A percentile compares a stretch with the other conserved stretches of the same genome.
These are phyloP conservation scores for Endomychus coccineus DNA, from an alignment of 2,888 invertebrate genomes.

Conservation along the genomic window DNA sequence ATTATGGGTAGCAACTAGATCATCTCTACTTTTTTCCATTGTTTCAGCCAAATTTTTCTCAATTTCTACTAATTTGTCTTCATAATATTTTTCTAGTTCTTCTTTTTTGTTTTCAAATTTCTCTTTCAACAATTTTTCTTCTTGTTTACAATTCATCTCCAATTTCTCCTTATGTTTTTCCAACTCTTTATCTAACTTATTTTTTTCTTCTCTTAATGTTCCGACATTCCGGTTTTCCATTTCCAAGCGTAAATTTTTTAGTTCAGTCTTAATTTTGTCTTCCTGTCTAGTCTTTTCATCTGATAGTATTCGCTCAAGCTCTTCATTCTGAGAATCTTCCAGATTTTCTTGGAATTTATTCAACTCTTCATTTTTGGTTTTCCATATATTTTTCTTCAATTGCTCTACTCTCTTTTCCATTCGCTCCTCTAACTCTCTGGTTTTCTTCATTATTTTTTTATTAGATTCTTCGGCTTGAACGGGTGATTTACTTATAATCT, in stretches of 20 bases:
- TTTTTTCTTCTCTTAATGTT: constrained; percentile 34
- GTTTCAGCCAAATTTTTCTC: constrained; percentile 49
- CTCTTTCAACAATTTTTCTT: constrained; percentile 36
- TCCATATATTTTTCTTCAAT: constrained; percentile 52
- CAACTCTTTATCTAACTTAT: constrained; percentile 43
- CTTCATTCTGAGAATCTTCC: constrained; percentile 40
- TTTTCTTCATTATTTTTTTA: constrained; percentile 24
- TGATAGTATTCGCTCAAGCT: constrained; percentile 49
- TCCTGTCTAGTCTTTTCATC: constrained; percentile 37
- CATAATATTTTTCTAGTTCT: constrained; percentile 46
- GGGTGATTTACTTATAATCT: constrained; percentile 12
- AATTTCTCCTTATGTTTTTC: constrained; percentile 45
- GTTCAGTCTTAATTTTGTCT: constrained; percentile 36
- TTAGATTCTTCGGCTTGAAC: constrained; percentile 19
- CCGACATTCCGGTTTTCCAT: constrained; percentile 44
- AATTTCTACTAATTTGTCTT: constrained; percentile 47
- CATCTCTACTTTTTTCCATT: constrained; percentile 42
- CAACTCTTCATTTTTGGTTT: constrained; percentile 41
- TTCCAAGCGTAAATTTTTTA: constrained; percentile 48
- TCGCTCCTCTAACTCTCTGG: constrained; percentile 29
- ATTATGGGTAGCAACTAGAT: constrained; percentile 50
- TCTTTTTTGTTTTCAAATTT: constrained; percentile 37
- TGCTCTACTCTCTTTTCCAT: constrained; percentile 49
- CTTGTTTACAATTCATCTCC: constrained; percentile 29
- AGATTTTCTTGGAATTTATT: constrained; percentile 38